Conservation (phyloP, 1,140 invertebrate genomes). For the Drosophila orena region DNA sequence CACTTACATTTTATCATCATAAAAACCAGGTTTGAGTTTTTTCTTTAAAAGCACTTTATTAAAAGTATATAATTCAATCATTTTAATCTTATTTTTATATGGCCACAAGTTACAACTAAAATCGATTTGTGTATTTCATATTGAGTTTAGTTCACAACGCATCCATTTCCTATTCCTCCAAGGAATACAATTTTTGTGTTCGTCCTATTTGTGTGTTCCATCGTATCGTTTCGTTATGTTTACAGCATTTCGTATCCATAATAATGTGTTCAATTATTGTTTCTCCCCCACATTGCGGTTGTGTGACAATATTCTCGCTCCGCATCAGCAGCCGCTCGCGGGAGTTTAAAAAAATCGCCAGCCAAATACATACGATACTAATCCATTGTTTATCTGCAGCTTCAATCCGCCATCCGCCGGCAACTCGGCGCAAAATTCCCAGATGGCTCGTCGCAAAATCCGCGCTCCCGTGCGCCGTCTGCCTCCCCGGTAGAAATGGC, state of each 20-base stretch:
- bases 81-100: neutral
- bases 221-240: constrained; percentile 3
- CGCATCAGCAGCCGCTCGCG: constrained; percentile 4
- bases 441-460: constrained; percentile 58
- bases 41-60: neutral
- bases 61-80: neutral
- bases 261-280: neutral
- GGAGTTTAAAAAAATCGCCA: neutral
- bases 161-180: neutral
- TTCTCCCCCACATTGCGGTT: neutral
- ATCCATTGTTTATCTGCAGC: constrained; percentile 36
- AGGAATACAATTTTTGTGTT: constrained; percentile 11
- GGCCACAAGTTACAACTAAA: neutral
- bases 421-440: constrained; percentile 54
- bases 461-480: constrained; percentile 55
- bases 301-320: neutral
- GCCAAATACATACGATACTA: neutral
- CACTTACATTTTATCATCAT: neutral
- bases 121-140: neutral
- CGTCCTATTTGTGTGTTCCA: constrained; percentile 5
- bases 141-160: neutral
- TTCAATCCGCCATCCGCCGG: constrained; percentile 64
- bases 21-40: neutral
- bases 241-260: constrained; percentile 9
- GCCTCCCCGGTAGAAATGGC: constrained; percentile 72